phyloP scores from a whole-genome alignment of 2,797 vertebrate species.

The Platyrinchus mystaceus region DNA sequence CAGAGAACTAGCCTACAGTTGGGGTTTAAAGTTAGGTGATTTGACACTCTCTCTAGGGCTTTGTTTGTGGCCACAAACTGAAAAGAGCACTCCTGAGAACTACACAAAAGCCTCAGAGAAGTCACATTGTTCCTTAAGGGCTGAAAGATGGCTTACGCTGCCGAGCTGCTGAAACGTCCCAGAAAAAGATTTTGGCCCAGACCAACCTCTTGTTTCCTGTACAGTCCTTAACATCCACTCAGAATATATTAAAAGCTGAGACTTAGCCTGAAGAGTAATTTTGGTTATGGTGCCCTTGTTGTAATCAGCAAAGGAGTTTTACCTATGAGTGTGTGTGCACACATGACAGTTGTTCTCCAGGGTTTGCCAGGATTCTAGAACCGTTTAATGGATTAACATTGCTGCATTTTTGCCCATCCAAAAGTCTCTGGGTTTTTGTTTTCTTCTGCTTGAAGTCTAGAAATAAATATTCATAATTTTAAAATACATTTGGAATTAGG shows the following conservation, averaged over 20 bases:
- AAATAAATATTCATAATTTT: neutral
- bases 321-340: neutral
- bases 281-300: neutral
- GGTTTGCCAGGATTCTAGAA: neutral
- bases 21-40: neutral
- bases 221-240: neutral
- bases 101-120: neutral
- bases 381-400: neutral
- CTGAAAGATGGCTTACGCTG: neutral
- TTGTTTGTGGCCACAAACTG: neutral
- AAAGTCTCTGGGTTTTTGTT: neutral
- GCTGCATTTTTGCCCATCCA: neutral
- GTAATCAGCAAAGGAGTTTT: neutral
- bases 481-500: neutral
- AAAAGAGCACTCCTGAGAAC: neutral
- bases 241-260: neutral
- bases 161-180: neutral
- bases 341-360: neutral
- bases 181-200: neutral
- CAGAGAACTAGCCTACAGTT: neutral
- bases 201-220: neutral
- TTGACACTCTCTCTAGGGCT: neutral
- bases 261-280: neutral
- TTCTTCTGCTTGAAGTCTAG: neutral
- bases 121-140: neutral